phyloP scores from a whole-genome alignment of 2,797 vertebrate genomes.

The Anguilla anguilla region DNA sequence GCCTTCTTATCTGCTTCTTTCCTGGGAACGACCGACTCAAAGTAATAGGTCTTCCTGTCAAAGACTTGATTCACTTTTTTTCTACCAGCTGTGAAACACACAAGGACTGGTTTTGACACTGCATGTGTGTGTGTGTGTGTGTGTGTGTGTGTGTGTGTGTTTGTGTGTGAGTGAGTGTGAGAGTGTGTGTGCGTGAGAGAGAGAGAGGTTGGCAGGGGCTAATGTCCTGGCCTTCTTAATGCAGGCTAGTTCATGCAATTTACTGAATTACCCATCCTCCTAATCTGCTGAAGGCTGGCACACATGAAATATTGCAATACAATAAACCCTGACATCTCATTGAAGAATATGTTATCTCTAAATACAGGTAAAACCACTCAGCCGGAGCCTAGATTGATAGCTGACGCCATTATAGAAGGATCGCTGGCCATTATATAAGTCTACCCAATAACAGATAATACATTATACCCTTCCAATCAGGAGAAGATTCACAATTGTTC shows the following conservation, averaged over 20 bases:
- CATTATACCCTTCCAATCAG: background rate
- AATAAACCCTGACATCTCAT: conserved; percentile 3
- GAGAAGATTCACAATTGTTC: background rate
- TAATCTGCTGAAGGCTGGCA: conserved; percentile 16
- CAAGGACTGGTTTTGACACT: background rate
- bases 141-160: background rate
- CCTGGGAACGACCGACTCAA: background rate
- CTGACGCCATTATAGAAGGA: background rate
- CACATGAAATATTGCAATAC: conserved; percentile 18
- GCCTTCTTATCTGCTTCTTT: conserved; percentile 3
- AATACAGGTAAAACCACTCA: conserved; percentile 3
- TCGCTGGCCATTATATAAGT: conserved; percentile 24
- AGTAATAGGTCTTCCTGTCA: background rate
- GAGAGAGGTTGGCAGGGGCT: background rate
- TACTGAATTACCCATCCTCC: conserved; percentile 5
- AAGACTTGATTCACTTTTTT: conserved; percentile 9
- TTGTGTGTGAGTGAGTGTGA: background rate
- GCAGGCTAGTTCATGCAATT: background rate
- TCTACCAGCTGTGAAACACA: background rate
- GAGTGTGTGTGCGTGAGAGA: background rate
- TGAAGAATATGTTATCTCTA: background rate
- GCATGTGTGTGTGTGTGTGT: background rate
- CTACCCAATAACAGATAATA: conserved; percentile 22
- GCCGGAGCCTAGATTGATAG: conserved; percentile 13
- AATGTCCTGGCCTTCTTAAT: conserved; percentile 2